These are phyloP conservation scores for Pseudomyrmex concolor DNA, from an alignment of 1,140 invertebrate genomes.

Conservation along the genomic window DNA sequence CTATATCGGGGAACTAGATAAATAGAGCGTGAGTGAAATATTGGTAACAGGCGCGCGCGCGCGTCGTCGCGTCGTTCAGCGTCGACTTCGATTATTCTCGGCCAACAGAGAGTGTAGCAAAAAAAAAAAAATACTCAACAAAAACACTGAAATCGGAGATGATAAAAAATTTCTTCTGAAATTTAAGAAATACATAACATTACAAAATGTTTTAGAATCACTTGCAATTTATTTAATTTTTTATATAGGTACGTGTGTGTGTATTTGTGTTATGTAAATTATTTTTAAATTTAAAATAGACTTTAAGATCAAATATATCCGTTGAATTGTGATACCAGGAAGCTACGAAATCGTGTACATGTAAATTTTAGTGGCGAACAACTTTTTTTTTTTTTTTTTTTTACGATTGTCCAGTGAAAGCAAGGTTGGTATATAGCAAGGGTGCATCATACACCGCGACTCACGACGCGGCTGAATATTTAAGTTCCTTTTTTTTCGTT, in stretches of 20 bases:
- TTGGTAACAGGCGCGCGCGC: constrained; percentile 28
- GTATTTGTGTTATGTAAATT: too few species aligned
- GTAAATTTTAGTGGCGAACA: neutral
- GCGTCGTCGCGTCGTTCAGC: neutral
- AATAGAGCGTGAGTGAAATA: constrained; percentile 60
- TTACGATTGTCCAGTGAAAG: neutral
- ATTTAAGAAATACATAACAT: neutral
- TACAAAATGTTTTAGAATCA: too few species aligned
- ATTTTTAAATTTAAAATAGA: neutral
- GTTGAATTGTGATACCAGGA: too few species aligned
- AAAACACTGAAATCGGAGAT: constrained; percentile 7
- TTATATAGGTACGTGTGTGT: neutral
- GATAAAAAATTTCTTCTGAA: neutral
- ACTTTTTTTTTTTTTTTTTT: neutral
- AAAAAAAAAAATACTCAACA: constrained; percentile 30
- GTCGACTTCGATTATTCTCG: constrained; percentile 31
- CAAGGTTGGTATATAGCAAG: neutral
- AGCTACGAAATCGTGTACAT: neutral
- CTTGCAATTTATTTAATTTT: too few species aligned
- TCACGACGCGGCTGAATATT: constrained; percentile 31
- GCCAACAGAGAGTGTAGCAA: neutral
- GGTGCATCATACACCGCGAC: constrained; percentile 6
- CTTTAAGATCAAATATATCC: constrained; percentile 2
- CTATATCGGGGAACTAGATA: constrained; percentile 50
- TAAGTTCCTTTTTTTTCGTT: constrained; percentile 45